Conservation (phyloP, 2,888 invertebrate genomes). For the Leptopilina drosophilae region DNA sequence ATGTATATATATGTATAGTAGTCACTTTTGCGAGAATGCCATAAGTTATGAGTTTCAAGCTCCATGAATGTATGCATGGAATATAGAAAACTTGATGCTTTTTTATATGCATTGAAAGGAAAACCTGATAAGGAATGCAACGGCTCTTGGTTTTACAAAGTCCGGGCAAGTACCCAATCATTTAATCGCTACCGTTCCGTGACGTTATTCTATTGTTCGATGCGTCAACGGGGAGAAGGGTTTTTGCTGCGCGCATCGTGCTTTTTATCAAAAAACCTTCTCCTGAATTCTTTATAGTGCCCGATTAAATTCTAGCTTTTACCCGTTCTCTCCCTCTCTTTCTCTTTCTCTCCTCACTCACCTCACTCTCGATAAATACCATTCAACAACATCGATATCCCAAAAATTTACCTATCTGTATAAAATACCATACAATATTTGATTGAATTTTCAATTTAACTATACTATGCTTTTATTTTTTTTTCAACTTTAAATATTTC, state of each 20-base stretch:
- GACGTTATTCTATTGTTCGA: constrained; percentile 36
- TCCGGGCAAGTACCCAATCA: constrained; percentile 53
- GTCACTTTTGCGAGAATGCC: constrained; percentile 53
- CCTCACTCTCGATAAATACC: background rate
- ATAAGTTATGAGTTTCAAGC: constrained; percentile 72
- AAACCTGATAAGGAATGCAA: constrained; percentile 68
- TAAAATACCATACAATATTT: background rate
- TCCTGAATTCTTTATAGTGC: constrained; percentile 57
- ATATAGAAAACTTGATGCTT: constrained; percentile 75
- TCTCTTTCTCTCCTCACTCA: too few relatives aligned
- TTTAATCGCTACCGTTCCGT: constrained; percentile 53
- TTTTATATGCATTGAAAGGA: constrained; percentile 72
- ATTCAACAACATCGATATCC: background rate
- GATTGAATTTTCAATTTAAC: background rate
- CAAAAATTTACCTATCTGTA: background rate
- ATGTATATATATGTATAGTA: too few relatives aligned
- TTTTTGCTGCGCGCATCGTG: background rate
- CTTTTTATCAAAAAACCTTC: background rate
- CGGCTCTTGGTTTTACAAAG: constrained; percentile 48
- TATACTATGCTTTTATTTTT: too few relatives aligned
- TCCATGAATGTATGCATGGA: constrained; percentile 76
- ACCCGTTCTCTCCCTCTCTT: background rate
- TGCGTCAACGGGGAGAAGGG: constrained; percentile 1
- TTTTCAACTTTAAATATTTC: too few relatives aligned
- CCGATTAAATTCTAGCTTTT: constrained; percentile 32